phyloP scores from a whole-genome alignment of 2,797 vertebrate species.

The Podargus strigoides region DNA sequence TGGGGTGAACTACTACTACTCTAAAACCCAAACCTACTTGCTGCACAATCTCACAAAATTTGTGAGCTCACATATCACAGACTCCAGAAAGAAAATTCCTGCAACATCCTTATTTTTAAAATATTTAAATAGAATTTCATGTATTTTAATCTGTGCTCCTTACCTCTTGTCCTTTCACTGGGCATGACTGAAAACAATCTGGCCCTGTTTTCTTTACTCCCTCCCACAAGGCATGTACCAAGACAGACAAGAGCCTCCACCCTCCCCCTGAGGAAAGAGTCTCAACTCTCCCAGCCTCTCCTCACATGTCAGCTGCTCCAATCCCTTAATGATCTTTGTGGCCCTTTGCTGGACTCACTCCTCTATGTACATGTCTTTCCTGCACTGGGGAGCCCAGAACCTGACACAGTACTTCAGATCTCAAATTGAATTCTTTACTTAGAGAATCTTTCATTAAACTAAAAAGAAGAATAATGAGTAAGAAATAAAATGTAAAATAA shows the following conservation, averaged over 20 bases:
- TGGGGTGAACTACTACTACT: background rate
- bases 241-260: background rate
- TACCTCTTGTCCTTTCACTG: background rate
- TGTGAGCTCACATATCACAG: background rate
- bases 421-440: background rate
- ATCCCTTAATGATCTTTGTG: background rate
- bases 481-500: background rate
- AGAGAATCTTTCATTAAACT: background rate
- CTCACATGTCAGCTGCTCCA: background rate
- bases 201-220: background rate
- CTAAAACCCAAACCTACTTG: background rate
- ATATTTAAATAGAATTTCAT: background rate
- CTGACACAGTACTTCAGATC: background rate
- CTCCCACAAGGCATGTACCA: background rate
- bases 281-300: background rate
- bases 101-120: background rate
- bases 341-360: background rate
- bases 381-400: background rate
- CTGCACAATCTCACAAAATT: background rate
- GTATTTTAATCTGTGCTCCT: background rate
- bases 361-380: background rate
- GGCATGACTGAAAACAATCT: background rate
- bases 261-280: background rate
- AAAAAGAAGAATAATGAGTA: no score
- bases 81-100: background rate